A percentile compares a stretch with the other conserved stretches of the same genome.
Conservation (phyloP, 1,140 invertebrate genomes). For the Lordiphosa clarofinis region DNA sequence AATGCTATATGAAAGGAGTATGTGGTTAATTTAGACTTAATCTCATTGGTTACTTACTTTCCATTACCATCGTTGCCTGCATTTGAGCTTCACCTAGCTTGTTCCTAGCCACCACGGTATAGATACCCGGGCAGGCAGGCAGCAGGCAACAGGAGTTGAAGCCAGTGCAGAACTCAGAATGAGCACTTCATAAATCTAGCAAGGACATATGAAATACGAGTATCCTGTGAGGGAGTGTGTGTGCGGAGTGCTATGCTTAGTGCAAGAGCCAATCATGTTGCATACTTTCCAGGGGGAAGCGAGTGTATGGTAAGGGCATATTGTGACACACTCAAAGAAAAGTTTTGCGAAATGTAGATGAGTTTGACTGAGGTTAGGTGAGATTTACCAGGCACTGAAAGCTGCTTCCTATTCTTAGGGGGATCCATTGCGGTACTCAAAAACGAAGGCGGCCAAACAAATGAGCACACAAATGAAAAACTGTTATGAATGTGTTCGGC, state of each 20-base stretch:
- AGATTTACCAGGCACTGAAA: too few relatives aligned
- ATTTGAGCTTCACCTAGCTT: conserved; percentile 90
- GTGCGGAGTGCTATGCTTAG: conserved; percentile 13
- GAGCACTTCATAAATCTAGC: conserved; percentile 67
- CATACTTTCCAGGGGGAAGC: conserved; percentile 37
- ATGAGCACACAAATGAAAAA: too few relatives aligned
- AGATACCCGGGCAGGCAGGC: conserved; percentile 87
- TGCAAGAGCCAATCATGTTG: conserved; percentile 66
- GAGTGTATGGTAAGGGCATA: too few relatives aligned
- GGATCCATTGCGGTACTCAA: too few relatives aligned
- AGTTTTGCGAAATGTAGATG: too few relatives aligned
- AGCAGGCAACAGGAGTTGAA: conserved; percentile 19
- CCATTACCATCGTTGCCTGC: conserved; percentile 90
- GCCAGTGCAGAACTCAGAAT: conserved; percentile 33
- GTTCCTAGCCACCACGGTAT: conserved; percentile 94
- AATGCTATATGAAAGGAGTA: too few relatives aligned
- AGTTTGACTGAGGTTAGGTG: too few relatives aligned
- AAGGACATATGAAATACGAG: conserved; percentile 73
- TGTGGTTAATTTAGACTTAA: too few relatives aligned
- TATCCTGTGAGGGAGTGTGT: conserved; percentile 44
- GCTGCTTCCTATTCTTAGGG: too few relatives aligned
- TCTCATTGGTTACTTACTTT: conserved; percentile 84
- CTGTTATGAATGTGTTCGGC: too few relatives aligned
- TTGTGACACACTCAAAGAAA: conserved; percentile 12
- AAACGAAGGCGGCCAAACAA: too few relatives aligned